phyloP scores from a whole-genome alignment of 2,113 vertebrate species.

The Hipposideros armiger region DNA sequence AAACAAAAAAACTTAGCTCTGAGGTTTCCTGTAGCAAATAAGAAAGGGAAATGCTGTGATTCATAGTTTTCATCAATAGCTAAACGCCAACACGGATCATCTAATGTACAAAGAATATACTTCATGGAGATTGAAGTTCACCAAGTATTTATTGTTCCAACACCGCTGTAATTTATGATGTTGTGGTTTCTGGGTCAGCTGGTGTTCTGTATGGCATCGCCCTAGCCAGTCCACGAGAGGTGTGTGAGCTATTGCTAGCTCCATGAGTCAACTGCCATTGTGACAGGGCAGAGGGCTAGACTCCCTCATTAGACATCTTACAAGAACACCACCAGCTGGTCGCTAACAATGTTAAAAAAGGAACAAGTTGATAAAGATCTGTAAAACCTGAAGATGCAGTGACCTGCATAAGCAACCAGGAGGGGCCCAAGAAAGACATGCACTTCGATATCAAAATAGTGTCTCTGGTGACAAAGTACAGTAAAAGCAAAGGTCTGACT shows the following conservation, averaged over 20 bases:
- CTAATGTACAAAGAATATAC: background rate
- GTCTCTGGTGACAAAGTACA: background rate
- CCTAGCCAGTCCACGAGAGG: background rate
- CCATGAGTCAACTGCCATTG: background rate
- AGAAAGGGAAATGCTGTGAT: constrained; percentile 3
- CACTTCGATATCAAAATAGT: background rate
- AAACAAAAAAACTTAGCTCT: background rate
- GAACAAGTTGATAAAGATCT: background rate
- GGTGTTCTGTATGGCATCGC: background rate
- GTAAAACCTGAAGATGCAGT: background rate
- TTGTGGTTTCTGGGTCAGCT: background rate
- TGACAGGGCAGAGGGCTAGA: background rate
- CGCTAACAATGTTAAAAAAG: background rate
- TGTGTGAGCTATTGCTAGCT: background rate
- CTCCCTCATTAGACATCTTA: background rate
- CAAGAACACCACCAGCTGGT: background rate
- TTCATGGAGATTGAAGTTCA: background rate
- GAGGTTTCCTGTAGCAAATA: background rate
- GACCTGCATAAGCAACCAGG: background rate
- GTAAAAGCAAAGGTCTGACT: background rate
- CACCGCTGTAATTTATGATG: background rate
- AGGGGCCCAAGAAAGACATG: background rate
- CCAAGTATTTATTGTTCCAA: background rate
- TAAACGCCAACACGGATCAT: background rate
- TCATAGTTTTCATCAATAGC: background rate